These are phyloP conservation scores for Capricornis sumatraensis DNA, from an alignment of 2,113 vertebrate species.

Conservation along the genomic window DNA sequence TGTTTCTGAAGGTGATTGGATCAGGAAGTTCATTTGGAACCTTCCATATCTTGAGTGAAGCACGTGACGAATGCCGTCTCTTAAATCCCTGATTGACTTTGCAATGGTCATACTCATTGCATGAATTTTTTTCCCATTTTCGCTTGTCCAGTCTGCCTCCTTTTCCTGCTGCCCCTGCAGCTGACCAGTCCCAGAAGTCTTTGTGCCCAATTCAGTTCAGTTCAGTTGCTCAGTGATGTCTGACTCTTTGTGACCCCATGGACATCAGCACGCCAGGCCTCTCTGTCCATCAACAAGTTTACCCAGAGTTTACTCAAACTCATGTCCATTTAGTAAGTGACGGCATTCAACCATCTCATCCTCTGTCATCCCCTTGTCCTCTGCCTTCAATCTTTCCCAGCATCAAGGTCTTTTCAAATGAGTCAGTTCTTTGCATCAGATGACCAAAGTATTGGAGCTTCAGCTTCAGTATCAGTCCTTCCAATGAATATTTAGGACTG, in stretches of 20 bases:
- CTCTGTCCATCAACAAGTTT: not conserved
- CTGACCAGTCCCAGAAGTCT: not conserved
- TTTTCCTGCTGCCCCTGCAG: not conserved
- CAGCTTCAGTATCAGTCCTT: not conserved
- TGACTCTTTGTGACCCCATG: not conserved
- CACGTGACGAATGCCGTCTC: not conserved
- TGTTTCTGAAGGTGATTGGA: not conserved
- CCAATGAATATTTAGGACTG: not conserved
- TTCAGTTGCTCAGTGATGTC: not conserved
- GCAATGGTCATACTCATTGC: not conserved
- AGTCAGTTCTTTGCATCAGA: not conserved
- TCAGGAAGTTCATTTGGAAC: not conserved
- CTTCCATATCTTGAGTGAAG: not conserved
- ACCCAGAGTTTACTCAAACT: not conserved
- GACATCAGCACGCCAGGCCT: not conserved
- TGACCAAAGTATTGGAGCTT: not conserved
- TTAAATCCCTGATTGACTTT: not conserved
- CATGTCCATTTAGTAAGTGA: not conserved
- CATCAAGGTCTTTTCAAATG: not conserved
- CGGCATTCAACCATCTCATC: not conserved
- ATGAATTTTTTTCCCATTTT: not conserved
- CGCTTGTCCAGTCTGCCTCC: accelerated
- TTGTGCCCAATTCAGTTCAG: not conserved
- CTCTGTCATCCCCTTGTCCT: not conserved
- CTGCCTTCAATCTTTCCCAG: not conserved